Evolutionary conservation across 2,113 vertebrate genomes (phyloP).

Genomic region (Pterophyllum scalare): DNA sequence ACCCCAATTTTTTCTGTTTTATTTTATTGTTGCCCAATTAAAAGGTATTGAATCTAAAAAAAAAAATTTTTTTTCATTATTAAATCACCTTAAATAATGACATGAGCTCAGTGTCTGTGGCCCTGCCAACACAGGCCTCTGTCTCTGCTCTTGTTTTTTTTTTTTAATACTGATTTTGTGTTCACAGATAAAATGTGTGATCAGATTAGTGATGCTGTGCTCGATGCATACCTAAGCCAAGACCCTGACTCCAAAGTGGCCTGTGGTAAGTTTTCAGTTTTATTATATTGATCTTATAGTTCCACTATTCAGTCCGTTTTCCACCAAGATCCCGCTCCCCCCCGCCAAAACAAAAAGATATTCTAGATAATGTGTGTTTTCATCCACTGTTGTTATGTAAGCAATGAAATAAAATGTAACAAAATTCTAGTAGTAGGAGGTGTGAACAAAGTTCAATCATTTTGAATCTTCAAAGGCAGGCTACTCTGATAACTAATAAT

Average conservation of each 20-base stretch:
- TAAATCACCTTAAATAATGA: background rate
- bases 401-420: background rate
- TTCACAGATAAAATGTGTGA: slow-evolving; percentile 82
- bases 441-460: background rate
- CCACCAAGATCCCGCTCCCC: fast-evolving
- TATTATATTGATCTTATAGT: background rate
- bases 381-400: background rate
- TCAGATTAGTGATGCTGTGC: slow-evolving; percentile 79
- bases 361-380: background rate
- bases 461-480: background rate
- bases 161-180: background rate
- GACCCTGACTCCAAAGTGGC: slow-evolving; percentile 82
- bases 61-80: too few species aligned
- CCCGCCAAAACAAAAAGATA: too few species aligned
- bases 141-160: background rate
- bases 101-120: background rate
- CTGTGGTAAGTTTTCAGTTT: slow-evolving; percentile 72
- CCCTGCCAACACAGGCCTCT: too few species aligned
- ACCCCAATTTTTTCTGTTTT: background rate
- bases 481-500: too few species aligned
- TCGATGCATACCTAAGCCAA: slow-evolving; percentile 76
- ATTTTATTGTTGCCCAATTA: background rate
- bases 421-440: background rate
- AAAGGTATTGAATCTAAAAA: background rate
- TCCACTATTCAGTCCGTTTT: background rate